These are phyloP conservation scores for Caenorhabditis sp. DNA, from an alignment of 2,888 invertebrate species.

Conservation along the genomic window DNA sequence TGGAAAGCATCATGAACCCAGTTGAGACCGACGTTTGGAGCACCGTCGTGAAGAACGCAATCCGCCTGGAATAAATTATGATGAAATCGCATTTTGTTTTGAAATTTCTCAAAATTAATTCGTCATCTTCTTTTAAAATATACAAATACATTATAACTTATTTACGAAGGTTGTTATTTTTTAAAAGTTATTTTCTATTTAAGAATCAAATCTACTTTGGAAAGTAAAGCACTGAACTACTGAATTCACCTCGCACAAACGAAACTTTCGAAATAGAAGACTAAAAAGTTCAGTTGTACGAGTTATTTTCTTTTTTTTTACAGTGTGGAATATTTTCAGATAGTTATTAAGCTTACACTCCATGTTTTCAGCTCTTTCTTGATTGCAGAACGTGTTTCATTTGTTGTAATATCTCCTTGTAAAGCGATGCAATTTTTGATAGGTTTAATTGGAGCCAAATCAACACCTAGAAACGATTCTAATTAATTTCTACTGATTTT, in stretches of 20 bases:
- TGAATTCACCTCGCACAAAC: too few species aligned
- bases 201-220: too few species aligned
- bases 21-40: constrained; percentile 92
- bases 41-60: constrained; percentile 93
- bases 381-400: constrained; percentile 74
- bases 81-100: too few species aligned
- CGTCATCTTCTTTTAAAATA: too few species aligned
- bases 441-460: constrained; percentile 90
- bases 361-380: constrained; percentile 65
- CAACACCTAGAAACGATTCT: constrained; percentile 78
- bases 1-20: constrained; percentile 97
- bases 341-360: constrained; percentile 44
- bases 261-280: too few species aligned
- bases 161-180: too few species aligned
- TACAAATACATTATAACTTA: too few species aligned
- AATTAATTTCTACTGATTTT: constrained; percentile 4
- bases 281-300: too few species aligned
- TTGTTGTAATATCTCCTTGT: constrained; percentile 94
- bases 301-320: too few species aligned
- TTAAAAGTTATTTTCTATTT: too few species aligned
- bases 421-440: constrained; percentile 89
- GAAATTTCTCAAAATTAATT: too few species aligned
- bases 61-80: constrained; percentile 87
- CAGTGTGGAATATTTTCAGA: background rate
- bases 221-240: too few species aligned